Percentiles rank a stretch among this genome's conserved stretches.
These are phyloP conservation scores for Acronicta psi DNA, from an alignment of 2,888 invertebrate genomes.

Conservation along the genomic window DNA sequence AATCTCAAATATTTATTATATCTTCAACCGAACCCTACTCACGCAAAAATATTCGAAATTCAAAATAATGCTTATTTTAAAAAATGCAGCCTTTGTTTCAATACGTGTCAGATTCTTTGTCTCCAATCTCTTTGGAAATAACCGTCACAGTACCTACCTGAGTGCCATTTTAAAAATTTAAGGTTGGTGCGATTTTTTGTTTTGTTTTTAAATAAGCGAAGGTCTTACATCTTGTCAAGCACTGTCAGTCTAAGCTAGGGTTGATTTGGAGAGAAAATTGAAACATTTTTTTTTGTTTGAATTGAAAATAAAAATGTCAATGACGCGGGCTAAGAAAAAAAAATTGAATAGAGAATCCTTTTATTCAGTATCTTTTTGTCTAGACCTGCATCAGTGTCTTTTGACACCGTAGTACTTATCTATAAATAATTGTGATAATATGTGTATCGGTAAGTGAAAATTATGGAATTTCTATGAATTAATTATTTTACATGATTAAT, in stretches of 20 bases:
- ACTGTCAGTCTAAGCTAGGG: neutral
- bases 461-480: no score
- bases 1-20: neutral
- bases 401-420: no score
- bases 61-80: conserved; percentile 8
- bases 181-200: conserved; percentile 5
- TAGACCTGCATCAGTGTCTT: no score
- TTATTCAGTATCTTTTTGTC: neutral
- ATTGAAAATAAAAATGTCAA: neutral
- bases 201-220: conserved; percentile 4
- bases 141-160: conserved; percentile 2
- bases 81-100: conserved; percentile 5
- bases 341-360: neutral
- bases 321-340: neutral
- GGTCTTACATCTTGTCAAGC: neutral
- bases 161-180: conserved; percentile 13
- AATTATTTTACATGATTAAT: no score
- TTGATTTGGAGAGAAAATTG: neutral
- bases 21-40: neutral
- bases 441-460: no score
- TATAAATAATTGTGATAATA: no score
- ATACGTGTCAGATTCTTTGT: conserved; percentile 14
- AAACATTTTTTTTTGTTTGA: neutral
- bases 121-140: conserved; percentile 17
- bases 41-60: neutral